These are phyloP conservation scores for Periophthalmodon schlosseri DNA, from an alignment of 2,113 vertebrate species.

Conservation along the genomic window DNA sequence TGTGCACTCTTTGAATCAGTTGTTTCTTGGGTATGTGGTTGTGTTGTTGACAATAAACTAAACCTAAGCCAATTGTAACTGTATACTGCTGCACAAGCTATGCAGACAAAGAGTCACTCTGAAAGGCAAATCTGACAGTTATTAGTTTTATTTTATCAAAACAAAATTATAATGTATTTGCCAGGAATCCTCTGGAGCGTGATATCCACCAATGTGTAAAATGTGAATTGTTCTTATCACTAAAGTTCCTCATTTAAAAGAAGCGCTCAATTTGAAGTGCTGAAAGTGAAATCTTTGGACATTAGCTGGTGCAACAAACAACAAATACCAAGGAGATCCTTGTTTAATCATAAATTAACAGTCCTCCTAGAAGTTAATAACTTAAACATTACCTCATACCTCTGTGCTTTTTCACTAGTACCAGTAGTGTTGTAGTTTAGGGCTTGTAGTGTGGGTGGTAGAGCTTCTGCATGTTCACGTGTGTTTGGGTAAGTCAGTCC, in stretches of 20 bases:
- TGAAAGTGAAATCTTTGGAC: not conserved
- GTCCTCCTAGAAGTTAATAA: not conserved
- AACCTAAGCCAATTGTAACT: not conserved
- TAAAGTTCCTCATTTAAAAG: not conserved
- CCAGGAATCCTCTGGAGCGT: too few species aligned
- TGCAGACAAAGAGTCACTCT: not conserved
- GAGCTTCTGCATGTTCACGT: conserved; percentile 19
- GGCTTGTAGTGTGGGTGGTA: conserved; percentile 42
- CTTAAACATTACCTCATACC: conserved; percentile 57
- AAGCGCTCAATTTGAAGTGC: not conserved
- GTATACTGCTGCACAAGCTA: conserved; percentile 31
- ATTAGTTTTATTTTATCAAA: not conserved
- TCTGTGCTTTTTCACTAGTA: conserved; percentile 20
- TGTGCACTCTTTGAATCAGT: conserved; percentile 20
- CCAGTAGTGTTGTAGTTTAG: conserved; percentile 38
- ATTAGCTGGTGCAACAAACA: conserved; percentile 32
- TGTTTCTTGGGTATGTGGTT: conserved; percentile 57
- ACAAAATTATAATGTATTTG: not conserved
- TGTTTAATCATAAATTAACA: conserved; percentile 1
- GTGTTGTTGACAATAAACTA: conserved; percentile 34
- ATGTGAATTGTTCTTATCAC: too few species aligned
- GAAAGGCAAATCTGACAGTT: not conserved
- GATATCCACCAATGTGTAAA: not conserved
- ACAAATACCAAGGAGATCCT: not conserved
- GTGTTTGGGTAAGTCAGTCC: conserved; percentile 25